These are phyloP conservation scores for Aphelenchoides fujianensis DNA, from an alignment of 1,140 invertebrate species.

Conservation along the genomic window DNA sequence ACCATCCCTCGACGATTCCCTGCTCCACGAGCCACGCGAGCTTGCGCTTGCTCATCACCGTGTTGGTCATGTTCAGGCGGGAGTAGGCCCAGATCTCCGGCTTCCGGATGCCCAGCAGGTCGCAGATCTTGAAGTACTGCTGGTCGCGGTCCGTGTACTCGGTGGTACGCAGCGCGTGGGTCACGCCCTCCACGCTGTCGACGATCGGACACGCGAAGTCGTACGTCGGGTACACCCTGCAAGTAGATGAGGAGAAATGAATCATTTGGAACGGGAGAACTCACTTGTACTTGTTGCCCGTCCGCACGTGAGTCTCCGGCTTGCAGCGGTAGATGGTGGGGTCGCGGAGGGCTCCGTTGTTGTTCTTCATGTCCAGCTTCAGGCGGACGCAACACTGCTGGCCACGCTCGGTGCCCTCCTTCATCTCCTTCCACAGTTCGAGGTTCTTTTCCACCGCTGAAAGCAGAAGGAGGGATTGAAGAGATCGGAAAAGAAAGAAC, in stretches of 20 bases:
- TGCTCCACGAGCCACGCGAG: constrained; percentile 94
- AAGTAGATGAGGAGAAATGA: constrained; percentile 24
- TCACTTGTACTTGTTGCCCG: constrained; percentile 91
- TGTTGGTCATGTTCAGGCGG: constrained; percentile 82
- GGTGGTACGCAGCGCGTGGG: constrained; percentile 91
- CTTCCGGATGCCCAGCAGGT: constrained; percentile 79
- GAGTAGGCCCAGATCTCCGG: constrained; percentile 94
- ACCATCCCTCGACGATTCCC: constrained; percentile 91
- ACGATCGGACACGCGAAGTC: constrained; percentile 99
- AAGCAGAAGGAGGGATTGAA: constrained; percentile 46
- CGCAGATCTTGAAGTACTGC: constrained; percentile 85
- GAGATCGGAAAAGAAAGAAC: constrained; percentile 41
- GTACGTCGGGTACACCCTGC: constrained; percentile 95
- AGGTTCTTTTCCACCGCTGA: constrained; percentile 81
- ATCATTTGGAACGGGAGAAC: constrained; percentile 47
- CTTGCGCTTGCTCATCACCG: constrained; percentile 92
- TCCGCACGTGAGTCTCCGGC: constrained; percentile 83
- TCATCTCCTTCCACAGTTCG: constrained; percentile 90
- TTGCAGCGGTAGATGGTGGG: constrained; percentile 99
- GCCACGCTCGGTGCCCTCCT: constrained; percentile 75
- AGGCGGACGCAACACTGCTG: constrained; percentile 86
- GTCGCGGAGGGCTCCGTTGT: constrained; percentile 94
- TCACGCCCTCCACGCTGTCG: constrained; percentile 92
- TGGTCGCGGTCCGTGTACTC: constrained; percentile 97
- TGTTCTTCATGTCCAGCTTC: constrained; percentile 93